Percentiles rank a stretch among this genome's conserved stretches.
These are phyloP conservation scores for Protomyctophum bolini DNA, from an alignment of 2,113 vertebrate genomes.

Conservation along the genomic window DNA sequence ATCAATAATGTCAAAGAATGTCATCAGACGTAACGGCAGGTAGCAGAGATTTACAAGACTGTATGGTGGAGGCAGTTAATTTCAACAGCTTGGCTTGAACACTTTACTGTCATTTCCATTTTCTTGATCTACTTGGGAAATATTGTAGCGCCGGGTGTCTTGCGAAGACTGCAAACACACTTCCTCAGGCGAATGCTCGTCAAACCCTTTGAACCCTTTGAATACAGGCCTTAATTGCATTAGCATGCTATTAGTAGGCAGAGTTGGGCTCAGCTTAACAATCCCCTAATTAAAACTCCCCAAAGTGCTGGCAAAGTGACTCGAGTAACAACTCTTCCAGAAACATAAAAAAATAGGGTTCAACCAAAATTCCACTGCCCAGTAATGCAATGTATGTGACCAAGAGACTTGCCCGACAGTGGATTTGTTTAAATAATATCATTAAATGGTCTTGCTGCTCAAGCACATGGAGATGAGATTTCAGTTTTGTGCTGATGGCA, in stretches of 20 bases:
- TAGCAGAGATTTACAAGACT: no score
- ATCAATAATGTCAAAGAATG: no score
- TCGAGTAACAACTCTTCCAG: background rate
- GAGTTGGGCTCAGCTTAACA: constrained; percentile 10
- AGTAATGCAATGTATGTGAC: background rate
- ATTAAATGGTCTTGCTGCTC: constrained; percentile 1
- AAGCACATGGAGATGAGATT: constrained; percentile 5
- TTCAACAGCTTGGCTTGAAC: constrained; percentile 18
- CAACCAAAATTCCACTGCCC: no score
- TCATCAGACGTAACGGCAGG: background rate
- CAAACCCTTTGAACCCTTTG: constrained; percentile 11
- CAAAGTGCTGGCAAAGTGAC: background rate
- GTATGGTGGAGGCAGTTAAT: constrained; percentile 13
- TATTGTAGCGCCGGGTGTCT: background rate
- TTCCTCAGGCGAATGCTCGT: constrained; percentile 25
- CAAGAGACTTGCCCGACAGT: background rate
- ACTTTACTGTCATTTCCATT: constrained; percentile 8
- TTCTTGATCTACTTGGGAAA: constrained; percentile 24
- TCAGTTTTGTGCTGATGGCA: constrained; percentile 20
- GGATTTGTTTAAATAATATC: constrained; percentile 36
- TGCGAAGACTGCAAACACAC: background rate
- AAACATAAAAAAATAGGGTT: background rate
- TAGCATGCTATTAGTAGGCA: constrained; percentile 35
- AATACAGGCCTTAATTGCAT: constrained; percentile 28
- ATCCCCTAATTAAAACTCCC: constrained; percentile 36